Conservation (phyloP, 2,888 invertebrate species). For the Leucophora obtusa region DNA sequence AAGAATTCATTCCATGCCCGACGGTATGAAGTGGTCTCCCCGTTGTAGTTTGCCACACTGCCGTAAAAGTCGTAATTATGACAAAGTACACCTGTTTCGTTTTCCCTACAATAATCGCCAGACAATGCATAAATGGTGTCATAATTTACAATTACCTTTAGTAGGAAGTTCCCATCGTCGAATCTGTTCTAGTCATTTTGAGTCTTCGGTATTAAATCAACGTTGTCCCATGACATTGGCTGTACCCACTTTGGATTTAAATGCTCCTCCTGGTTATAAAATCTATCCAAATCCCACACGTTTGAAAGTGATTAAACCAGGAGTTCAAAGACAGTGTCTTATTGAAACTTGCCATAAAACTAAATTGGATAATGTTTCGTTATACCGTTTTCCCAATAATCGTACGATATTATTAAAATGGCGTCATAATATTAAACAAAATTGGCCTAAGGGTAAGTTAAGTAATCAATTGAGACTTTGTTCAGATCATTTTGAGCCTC, state of each 20-base stretch:
- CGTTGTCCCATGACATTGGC: constrained; percentile 73
- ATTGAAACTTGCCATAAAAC: constrained; percentile 72
- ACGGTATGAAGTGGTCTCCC: constrained; percentile 72
- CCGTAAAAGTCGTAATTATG: constrained; percentile 72
- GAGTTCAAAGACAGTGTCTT: constrained; percentile 71
- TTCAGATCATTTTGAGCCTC: constrained; percentile 73
- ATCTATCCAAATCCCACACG: constrained; percentile 75
- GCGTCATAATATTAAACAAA: constrained; percentile 72
- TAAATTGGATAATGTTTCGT: constrained; percentile 71
- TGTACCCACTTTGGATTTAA: constrained; percentile 73
- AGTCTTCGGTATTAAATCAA: constrained; percentile 73
- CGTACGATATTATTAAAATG: constrained; percentile 71
- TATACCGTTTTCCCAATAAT: constrained; percentile 73
- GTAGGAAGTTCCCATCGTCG: constrained; percentile 73
- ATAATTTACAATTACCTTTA: constrained; percentile 72
- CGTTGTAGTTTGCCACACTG: constrained; percentile 74
- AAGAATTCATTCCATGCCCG: constrained; percentile 33
- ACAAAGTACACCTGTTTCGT: constrained; percentile 73
- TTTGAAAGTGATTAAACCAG: constrained; percentile 70
- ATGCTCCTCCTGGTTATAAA: constrained; percentile 72
- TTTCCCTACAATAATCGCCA: constrained; percentile 73
- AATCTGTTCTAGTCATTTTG: constrained; percentile 73
- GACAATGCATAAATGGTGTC: constrained; percentile 74
- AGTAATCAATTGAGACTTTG: constrained; percentile 72
- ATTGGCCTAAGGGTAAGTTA: constrained; percentile 68